Percentiles rank a stretch among this genome's conserved stretches.
Evolutionary conservation across 2,113 vertebrate genomes (phyloP).

Genomic region (Haplochromis vanheusdeni): DNA sequence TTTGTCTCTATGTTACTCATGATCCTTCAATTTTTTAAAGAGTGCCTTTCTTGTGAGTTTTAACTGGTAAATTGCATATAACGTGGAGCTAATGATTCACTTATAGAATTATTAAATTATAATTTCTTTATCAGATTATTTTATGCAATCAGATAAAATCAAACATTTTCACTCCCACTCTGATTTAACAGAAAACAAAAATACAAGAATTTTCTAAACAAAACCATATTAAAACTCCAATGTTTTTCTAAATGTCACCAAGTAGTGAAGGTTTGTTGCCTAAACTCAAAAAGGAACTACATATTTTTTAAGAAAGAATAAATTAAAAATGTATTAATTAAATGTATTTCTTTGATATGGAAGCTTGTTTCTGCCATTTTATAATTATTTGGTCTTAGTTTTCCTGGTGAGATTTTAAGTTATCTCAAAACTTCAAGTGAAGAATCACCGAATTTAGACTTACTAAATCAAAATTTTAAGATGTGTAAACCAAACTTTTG

Average conservation of each 20-base stretch:
- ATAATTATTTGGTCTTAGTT: not conserved
- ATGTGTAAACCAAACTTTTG: rapidly evolving
- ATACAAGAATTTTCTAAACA: rapidly evolving
- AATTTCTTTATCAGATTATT: rapidly evolving
- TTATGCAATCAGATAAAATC: not conserved
- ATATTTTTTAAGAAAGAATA: not conserved
- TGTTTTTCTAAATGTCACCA: not conserved
- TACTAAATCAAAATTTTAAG: not conserved
- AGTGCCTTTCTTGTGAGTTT: not conserved
- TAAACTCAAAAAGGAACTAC: not conserved
- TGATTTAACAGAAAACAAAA: not conserved
- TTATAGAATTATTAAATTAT: not conserved
- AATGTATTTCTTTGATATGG: not conserved
- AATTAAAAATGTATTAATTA: not conserved
- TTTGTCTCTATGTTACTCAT: not conserved
- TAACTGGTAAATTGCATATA: not conserved
- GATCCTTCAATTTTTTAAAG: not conserved
- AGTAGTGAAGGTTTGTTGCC: not conserved
- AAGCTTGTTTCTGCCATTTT: not conserved
- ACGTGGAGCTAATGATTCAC: rapidly evolving
- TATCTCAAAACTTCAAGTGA: not conserved
- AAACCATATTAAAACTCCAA: not conserved
- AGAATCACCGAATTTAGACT: not conserved
- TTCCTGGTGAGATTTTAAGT: rapidly evolving
- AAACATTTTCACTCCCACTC: rapidly evolving